Conservation (phyloP, 2,797 vertebrate genomes). For the Emys orbicularis region DNA sequence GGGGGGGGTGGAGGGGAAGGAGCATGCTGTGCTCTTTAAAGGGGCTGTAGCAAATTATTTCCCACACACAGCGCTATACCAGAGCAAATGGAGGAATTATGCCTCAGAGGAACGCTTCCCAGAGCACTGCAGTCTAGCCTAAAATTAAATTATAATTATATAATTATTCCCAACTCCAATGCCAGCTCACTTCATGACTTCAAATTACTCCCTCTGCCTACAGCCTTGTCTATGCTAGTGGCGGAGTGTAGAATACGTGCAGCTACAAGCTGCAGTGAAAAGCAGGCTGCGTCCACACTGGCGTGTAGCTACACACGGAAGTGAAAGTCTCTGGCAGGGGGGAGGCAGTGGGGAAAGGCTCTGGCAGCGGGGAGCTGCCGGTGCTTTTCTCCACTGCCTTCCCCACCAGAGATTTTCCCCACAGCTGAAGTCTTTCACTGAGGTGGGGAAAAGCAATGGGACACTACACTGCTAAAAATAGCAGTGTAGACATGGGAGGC, state of each 20-base stretch:
- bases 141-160: background rate
- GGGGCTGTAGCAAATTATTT: background rate
- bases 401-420: background rate
- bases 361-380: background rate
- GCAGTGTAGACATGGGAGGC: background rate
- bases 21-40: background rate
- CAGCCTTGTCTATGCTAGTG: background rate
- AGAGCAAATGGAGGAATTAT: background rate
- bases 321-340: background rate
- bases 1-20: background rate
- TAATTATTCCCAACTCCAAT: background rate
- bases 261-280: background rate
- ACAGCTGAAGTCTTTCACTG: background rate
- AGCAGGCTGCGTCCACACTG: background rate
- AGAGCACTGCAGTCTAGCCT: background rate
- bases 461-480: background rate
- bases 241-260: background rate
- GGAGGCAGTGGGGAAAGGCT: background rate
- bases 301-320: background rate
- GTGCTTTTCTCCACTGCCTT: no score
- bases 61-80: background rate
- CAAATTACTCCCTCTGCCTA: background rate
- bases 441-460: background rate
- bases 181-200: background rate
- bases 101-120: background rate